Conservation (phyloP, 2,888 invertebrate species). For the Chironomus riparius region DNA sequence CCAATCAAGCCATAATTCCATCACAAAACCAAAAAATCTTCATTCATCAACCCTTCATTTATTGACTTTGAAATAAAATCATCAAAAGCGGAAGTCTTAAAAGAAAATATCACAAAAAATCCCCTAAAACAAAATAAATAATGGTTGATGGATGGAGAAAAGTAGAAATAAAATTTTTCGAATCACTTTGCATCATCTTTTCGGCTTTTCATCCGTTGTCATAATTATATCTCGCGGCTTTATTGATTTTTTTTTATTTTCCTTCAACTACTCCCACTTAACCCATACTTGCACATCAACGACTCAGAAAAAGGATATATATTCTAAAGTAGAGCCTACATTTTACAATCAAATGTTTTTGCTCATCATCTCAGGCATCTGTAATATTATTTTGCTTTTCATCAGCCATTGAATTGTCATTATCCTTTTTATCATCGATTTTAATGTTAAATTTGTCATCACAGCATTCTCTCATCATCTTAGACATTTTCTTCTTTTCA, state of each 20-base stretch:
- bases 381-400: background rate
- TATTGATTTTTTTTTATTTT: background rate
- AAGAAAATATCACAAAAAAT: no score
- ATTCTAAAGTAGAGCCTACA: background rate
- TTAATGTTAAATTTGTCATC: constrained; percentile 1
- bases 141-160: background rate
- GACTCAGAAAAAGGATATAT: background rate
- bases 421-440: background rate
- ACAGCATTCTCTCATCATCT: background rate
- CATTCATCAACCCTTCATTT: no score
- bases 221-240: constrained; percentile 10
- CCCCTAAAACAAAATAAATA: background rate
- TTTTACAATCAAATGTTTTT: background rate
- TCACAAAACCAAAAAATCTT: no score
- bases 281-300: background rate
- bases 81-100: no score
- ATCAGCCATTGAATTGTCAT: background rate
- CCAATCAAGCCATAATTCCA: no score
- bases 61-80: no score
- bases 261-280: background rate
- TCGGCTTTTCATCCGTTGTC: background rate
- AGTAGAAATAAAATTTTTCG: background rate
- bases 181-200: constrained; percentile 1
- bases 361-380: background rate
- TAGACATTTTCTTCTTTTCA: background rate